Base-by-base conservation (phyloP, 2,797 vertebrate genomes). In the Taenioides sp. region DNA sequence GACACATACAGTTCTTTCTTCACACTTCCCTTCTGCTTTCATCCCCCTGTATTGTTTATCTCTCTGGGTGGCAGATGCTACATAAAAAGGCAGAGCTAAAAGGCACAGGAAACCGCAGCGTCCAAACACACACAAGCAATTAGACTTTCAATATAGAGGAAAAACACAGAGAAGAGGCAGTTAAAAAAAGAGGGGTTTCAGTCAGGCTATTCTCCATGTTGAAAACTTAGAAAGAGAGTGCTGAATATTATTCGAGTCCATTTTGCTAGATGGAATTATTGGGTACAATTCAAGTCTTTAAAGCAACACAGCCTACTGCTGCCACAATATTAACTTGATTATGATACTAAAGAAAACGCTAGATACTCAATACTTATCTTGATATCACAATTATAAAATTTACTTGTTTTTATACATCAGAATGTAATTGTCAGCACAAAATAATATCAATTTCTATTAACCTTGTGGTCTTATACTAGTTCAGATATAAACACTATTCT, bases 1-100 rank as follows among this genome's bases (percentile, higher is more conserved):
- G 86, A 89, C 85, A 87, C 81, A 81, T 78, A 69, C 67, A 78
- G 72, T 80, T 75, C 79, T 81, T 84, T 88, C 70, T 79, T 77
- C 78, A 61, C 76, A 80, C 70, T 72, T 80, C 72, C 60, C 66
- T 76, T 78, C 52, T 40, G 52, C 67, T 86, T 86, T 88, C 73
- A 83, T 88, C 86, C 72, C 3, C 59, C 37, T 7, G 40, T 73
- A 88, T 83, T 85, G 80, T 88, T 88, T 84, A 82, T 86, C 84
- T 85, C 71, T 72, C 71, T 12, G 68, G 79, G 83, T 80, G 81
- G 80, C 76, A 86, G 78, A 80, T 73, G 78, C 79, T 77, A 80
- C 74, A 84, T 79, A 72, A 83, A 84, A 82, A 73, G 43, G n/a
- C 75, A 63, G 70, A 65, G 75, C n/a, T 43, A 73, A 55, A 72